These are phyloP conservation scores for Ditula angustiorana DNA, from an alignment of 2,888 invertebrate species.

Conservation along the genomic window DNA sequence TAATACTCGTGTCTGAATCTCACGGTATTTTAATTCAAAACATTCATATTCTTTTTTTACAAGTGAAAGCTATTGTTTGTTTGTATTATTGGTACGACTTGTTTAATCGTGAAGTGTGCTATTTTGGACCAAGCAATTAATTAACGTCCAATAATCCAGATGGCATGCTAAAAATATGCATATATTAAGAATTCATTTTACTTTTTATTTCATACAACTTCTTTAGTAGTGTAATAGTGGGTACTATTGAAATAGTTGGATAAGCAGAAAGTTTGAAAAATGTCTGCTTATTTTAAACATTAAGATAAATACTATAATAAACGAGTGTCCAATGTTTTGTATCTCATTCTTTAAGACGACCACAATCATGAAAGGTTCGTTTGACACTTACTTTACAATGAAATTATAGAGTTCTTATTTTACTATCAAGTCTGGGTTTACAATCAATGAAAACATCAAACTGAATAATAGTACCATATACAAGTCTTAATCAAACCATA, in stretches of 20 bases:
- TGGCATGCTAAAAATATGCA: background rate
- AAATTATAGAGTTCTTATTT: background rate
- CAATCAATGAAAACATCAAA: background rate
- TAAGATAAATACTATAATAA: background rate
- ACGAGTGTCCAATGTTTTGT: background rate
- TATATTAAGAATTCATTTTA: background rate
- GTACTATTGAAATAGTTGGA: background rate
- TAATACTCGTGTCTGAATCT: too few relatives aligned
- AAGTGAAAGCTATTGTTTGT: too few relatives aligned
- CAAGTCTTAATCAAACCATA: too few relatives aligned
- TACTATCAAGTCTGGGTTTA: background rate
- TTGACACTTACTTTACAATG: conserved; percentile 28
- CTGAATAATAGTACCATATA: background rate
- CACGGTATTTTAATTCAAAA: too few relatives aligned
- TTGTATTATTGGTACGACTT: too few relatives aligned
- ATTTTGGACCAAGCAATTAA: too few relatives aligned
- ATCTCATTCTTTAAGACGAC: conserved; percentile 54
- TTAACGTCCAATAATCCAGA: background rate
- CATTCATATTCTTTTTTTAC: too few relatives aligned
- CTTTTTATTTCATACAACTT: background rate
- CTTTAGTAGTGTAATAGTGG: background rate
- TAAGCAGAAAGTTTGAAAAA: background rate
- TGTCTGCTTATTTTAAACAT: background rate
- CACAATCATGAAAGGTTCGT: conserved; percentile 56
- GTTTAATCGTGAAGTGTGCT: too few relatives aligned